phyloP scores from a whole-genome alignment of 2,797 vertebrate genomes.

The Sus cebifrons region DNA sequence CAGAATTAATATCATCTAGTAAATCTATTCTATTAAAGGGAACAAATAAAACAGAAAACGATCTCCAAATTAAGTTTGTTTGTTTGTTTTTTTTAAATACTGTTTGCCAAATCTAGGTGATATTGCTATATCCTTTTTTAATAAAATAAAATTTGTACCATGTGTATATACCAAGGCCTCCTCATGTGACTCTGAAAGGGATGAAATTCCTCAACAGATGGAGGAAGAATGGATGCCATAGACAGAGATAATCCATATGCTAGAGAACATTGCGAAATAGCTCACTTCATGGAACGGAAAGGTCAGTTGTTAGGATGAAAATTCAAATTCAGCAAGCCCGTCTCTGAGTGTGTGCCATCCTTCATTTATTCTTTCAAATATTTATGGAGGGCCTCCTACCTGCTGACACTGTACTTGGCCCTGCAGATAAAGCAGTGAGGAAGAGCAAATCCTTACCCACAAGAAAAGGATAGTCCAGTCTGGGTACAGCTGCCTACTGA shows the following conservation, averaged over 20 bases:
- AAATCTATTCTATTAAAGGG: slow-evolving; percentile 17
- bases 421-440: background rate
- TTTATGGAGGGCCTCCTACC: background rate
- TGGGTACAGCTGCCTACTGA: background rate
- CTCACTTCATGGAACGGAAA: slow-evolving; percentile 79
- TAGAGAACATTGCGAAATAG: slow-evolving; percentile 69
- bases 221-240: slow-evolving; percentile 74
- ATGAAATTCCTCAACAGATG: slow-evolving; percentile 82
- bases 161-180: slow-evolving; percentile 69
- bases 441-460: background rate
- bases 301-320: slow-evolving; percentile 81
- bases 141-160: slow-evolving; percentile 74
- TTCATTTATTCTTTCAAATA: slow-evolving; percentile 63
- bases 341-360: slow-evolving; percentile 52
- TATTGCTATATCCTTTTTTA: slow-evolving; percentile 70
- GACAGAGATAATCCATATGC: slow-evolving; percentile 75
- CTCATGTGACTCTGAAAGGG: slow-evolving; percentile 79
- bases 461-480: slow-evolving; percentile 24
- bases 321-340: slow-evolving; percentile 64
- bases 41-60: background rate
- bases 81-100: slow-evolving; percentile 36
- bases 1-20: slow-evolving; percentile 47
- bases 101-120: slow-evolving; percentile 75
- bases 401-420: background rate
- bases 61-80: slow-evolving; percentile 36